Percentiles rank a stretch among this genome's conserved stretches.
Conservation (phyloP, 2,797 vertebrate genomes). For the Coregonus suidteri region DNA sequence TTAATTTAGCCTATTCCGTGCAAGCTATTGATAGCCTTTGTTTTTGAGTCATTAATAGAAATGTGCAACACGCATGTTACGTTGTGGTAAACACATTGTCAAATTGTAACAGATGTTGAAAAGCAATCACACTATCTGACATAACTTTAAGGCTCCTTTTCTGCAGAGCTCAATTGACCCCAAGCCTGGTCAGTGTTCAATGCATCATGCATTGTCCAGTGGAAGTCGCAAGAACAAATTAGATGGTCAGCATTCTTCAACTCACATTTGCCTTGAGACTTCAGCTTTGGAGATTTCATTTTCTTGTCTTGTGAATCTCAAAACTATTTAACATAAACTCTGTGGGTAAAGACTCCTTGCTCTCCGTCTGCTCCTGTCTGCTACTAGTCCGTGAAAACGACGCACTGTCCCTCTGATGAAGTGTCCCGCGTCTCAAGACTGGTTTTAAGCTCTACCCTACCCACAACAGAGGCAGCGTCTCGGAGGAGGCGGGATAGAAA, state of each 20-base stretch:
- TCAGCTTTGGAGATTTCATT: constrained; percentile 81
- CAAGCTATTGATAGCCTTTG: too few species aligned
- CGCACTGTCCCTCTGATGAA: constrained; percentile 1
- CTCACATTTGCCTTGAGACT: constrained; percentile 65
- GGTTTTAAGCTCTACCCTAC: constrained; percentile 61
- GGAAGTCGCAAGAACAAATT: background rate
- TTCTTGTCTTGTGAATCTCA: constrained; percentile 2
- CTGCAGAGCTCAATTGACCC: background rate
- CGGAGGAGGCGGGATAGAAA: background rate
- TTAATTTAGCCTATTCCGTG: background rate
- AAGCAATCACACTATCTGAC: background rate
- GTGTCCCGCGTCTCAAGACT: constrained; percentile 7
- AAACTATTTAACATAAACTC: background rate
- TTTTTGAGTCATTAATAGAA: background rate
- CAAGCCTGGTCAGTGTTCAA: background rate
- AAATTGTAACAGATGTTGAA: background rate
- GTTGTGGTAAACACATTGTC: background rate
- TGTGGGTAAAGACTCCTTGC: background rate
- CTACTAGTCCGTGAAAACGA: background rate
- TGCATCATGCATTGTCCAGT: background rate
- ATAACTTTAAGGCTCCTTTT: background rate
- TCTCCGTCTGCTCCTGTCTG: background rate
- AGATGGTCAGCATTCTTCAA: constrained; percentile 5
- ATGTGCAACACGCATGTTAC: background rate
- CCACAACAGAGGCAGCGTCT: constrained; percentile 48